A percentile compares a stretch with the other conserved stretches of the same genome.
Conservation (phyloP, 2,888 invertebrate genomes). For the Drosophila pseudotakahashii region DNA sequence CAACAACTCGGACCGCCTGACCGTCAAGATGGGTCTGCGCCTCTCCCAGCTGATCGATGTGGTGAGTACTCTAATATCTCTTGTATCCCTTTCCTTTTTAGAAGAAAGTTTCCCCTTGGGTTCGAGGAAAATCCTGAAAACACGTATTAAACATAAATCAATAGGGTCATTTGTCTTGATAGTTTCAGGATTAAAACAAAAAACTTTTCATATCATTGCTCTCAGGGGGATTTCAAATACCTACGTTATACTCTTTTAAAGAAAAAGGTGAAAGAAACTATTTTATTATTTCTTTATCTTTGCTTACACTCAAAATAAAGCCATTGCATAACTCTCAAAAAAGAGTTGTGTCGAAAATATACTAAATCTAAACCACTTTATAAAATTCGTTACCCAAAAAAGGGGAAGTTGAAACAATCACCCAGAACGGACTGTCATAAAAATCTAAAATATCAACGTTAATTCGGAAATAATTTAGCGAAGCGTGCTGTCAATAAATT, state of each 20-base stretch:
- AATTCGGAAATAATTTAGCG: no score
- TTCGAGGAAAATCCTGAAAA: background rate
- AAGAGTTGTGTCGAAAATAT: no score
- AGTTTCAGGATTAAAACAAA: background rate
- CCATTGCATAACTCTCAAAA: no score
- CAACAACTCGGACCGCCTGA: constrained; percentile 96
- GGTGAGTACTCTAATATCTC: constrained; percentile 87
- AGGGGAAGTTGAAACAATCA: no score
- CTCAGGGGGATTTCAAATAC: background rate
- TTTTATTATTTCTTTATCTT: background rate
- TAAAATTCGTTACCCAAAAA: no score
- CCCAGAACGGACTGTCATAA: no score
- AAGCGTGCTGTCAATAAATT: no score
- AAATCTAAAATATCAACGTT: no score
- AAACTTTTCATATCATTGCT: background rate
- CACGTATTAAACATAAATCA: constrained; percentile 8
- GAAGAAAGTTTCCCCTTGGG: background rate
- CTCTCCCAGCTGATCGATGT: constrained; percentile 96
- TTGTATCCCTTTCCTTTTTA: background rate
- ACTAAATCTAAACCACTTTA: no score
- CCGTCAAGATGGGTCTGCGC: constrained; percentile 96
- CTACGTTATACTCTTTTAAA: background rate
- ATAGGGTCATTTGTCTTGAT: background rate
- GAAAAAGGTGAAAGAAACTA: no score
- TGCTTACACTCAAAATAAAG: no score